Evolutionary conservation across 2,888 invertebrate genomes (phyloP), one percentile per base, ranked within the genome.

Genomic region (Coelopa pilipes): DNA sequence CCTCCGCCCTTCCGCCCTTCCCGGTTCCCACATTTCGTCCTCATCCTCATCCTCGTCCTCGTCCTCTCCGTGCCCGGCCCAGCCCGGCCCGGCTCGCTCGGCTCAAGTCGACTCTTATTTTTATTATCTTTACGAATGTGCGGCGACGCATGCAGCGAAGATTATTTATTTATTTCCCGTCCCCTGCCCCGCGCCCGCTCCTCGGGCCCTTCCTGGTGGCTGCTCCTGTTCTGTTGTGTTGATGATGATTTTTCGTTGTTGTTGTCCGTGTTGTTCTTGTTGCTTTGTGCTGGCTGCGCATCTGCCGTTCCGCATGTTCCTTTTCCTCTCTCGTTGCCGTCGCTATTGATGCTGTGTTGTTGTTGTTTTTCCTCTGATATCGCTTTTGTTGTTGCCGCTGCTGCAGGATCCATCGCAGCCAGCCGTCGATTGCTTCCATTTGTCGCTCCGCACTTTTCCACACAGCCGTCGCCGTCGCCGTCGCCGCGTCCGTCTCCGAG

Each of bases 101-200:
- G 13, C 53, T 53, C 53, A n/a, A 53, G 15, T 59, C 13, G 21
- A 19, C 21, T 59, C 21, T 59, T 59, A 21, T 59, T 65, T 47
- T 65, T 65, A 19, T 65, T 19, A 66, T 50, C 21, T 50, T 66
- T 66, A 66, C 50, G 24, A 49, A 24, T 66, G 47, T 73, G 59
- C 62, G 70, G 62, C 72, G 49, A 55, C 45, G 46, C 34, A 53
- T 75, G 73, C 73, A 72, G 60, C 74, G 12, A 72, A 76, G 76
- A 71, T 74, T 77, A 78, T 77, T 77, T 78, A 77, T 75, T 76
- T 78, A 72, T 73, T 72, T 74, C 76, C n/a, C 53, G 53, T 15
- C 10, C n/a, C 53, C 53, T 15, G 53, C 53, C 21, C 12, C 47
- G 15, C n/a, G 47, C 12, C 46, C 17, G 19, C 57, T 19, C 9